phyloP scores from a whole-genome alignment of 2,797 vertebrate genomes.

The Onychomys arenicola region DNA sequence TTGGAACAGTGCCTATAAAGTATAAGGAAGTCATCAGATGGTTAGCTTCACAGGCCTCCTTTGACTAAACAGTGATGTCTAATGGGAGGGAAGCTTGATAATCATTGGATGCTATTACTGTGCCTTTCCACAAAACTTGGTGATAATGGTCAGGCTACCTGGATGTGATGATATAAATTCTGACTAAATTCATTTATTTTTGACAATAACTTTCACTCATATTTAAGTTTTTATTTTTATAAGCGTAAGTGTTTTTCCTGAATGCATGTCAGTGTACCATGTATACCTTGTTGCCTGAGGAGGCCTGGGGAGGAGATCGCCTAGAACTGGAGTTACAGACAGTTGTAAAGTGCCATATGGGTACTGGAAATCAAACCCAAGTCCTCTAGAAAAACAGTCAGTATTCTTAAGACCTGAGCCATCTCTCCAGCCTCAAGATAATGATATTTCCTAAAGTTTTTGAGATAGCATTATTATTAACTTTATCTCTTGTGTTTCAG shows the following conservation, averaged over 20 bases:
- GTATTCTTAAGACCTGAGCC: background rate
- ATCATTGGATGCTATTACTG: slow-evolving; percentile 66
- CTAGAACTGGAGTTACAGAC: background rate
- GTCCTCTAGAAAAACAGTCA: background rate
- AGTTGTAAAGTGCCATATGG: background rate
- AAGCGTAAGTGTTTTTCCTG: background rate
- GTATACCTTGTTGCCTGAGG: background rate
- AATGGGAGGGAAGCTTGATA: slow-evolving; percentile 26
- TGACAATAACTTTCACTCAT: slow-evolving; percentile 60
- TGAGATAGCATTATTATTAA: background rate
- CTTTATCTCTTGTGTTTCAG: background rate
- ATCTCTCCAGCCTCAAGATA: background rate
- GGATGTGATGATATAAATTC: slow-evolving; percentile 79
- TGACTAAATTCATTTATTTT: slow-evolving; percentile 74
- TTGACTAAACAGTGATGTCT: slow-evolving; percentile 56
- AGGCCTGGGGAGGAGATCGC: no score
- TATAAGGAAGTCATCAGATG: background rate
- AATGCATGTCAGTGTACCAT: background rate
- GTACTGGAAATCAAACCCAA: background rate
- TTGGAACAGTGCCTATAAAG: background rate
- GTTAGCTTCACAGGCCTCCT: slow-evolving; percentile 42
- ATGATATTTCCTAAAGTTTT: background rate
- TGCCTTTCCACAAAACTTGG: slow-evolving; percentile 73
- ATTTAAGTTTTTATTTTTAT: background rate
- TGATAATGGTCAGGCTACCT: slow-evolving; percentile 53